These are phyloP conservation scores for Hirtodrosophila cameraria DNA, from an alignment of 2,888 invertebrate genomes.

Conservation along the genomic window DNA sequence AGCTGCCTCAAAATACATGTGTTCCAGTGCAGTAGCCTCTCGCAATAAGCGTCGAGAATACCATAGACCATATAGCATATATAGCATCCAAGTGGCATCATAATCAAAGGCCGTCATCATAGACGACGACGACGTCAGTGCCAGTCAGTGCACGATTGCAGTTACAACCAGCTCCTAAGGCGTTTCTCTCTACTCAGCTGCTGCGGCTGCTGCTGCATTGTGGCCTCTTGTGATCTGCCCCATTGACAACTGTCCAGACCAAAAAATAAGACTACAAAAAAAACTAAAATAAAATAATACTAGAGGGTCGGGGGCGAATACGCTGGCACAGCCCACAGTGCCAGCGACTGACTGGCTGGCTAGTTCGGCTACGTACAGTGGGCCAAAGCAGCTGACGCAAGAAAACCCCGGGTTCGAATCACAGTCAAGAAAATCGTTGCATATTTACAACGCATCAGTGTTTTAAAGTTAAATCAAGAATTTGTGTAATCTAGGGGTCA, in stretches of 20 bases:
- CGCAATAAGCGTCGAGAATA: constrained; percentile 29
- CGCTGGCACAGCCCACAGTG: constrained; percentile 25
- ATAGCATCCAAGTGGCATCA: constrained; percentile 50
- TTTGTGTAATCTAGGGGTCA: too few species aligned
- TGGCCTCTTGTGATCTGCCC: constrained; percentile 53
- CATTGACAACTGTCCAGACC: constrained; percentile 67
- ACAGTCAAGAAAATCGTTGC: too few species aligned
- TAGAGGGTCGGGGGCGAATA: constrained; percentile 28
- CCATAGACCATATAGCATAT: constrained; percentile 34
- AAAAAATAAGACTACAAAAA: constrained; percentile 2
- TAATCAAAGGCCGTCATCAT: constrained; percentile 71
- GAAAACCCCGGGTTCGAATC: too few species aligned
- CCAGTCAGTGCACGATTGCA: constrained; percentile 1
- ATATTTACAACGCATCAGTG: too few species aligned
- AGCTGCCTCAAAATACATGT: neutral
- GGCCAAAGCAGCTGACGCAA: too few species aligned
- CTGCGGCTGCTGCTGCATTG: constrained; percentile 40
- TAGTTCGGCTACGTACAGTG: too few species aligned
- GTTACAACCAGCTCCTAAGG: constrained; percentile 38
- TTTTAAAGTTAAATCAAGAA: too few species aligned
- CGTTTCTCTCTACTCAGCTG: constrained; percentile 40
- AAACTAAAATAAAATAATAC: neutral
- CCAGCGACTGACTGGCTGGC: constrained; percentile 43
- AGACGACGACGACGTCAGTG: constrained; percentile 55
- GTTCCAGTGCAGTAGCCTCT: constrained; percentile 35